Conservation (phyloP, 1,140 invertebrate species). For the Artemia franciscana region DNA sequence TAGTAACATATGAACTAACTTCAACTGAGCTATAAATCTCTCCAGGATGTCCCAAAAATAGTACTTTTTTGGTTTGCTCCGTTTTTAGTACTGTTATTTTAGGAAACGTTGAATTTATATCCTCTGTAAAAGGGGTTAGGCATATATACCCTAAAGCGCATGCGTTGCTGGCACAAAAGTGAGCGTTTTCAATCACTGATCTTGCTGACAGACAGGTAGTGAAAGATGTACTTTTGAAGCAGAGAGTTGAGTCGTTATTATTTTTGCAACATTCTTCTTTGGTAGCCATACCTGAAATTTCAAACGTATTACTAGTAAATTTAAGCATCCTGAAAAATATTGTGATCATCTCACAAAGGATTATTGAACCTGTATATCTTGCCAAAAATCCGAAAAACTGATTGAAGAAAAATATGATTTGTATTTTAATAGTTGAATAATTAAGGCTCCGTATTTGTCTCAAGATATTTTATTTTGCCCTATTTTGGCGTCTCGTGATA, state of each 20-base stretch:
- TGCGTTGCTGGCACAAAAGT: background rate
- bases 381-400: too few relatives aligned
- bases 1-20: background rate
- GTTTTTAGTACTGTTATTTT: background rate
- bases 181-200: constrained; percentile 11
- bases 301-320: too few relatives aligned
- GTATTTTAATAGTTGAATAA: too few relatives aligned
- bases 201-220: constrained; percentile 15
- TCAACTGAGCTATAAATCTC: background rate
- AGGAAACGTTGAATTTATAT: background rate
- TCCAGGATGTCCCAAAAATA: background rate
- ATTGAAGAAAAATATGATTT: too few relatives aligned
- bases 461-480: too few relatives aligned
- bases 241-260: background rate
- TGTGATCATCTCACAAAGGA: too few relatives aligned
- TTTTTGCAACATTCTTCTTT: background rate
- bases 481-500: too few relatives aligned
- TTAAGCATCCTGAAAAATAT: too few relatives aligned
- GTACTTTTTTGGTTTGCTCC: background rate
- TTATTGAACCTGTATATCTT: too few relatives aligned
- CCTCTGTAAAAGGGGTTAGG: constrained; percentile 9
- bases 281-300: background rate
- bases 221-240: constrained; percentile 6
- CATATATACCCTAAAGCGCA: constrained; percentile 11
- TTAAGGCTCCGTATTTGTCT: too few relatives aligned